Conservation (phyloP, 2,888 invertebrate genomes). For the Platycheirus rosarum region DNA sequence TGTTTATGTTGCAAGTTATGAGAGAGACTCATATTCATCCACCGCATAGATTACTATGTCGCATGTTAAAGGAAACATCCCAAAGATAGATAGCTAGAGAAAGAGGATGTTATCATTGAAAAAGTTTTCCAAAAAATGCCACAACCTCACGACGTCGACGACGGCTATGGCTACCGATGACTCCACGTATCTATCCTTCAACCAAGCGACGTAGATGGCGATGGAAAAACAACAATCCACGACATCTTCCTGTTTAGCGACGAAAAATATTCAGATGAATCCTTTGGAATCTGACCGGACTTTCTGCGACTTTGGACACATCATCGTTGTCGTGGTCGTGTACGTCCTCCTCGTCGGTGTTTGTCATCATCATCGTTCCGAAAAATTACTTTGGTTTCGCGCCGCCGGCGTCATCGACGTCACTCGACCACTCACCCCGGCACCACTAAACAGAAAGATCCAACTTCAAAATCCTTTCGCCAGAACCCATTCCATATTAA, state of each 20-base stretch:
- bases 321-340: constrained; percentile 18
- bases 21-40: constrained; percentile 42
- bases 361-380: constrained; percentile 50
- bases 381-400: constrained; percentile 68
- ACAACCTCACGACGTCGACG: constrained; percentile 28
- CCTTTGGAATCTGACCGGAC: constrained; percentile 65
- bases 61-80: constrained; percentile 60
- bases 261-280: constrained; percentile 63
- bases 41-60: constrained; percentile 63
- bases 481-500: constrained; percentile 5
- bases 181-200: background rate
- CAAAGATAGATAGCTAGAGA: background rate
- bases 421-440: background rate
- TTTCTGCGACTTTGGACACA: constrained; percentile 59
- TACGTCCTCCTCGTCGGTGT: constrained; percentile 5
- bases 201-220: constrained; percentile 11
- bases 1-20: constrained; percentile 55
- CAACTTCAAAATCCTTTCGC: constrained; percentile 46
- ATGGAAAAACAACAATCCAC: constrained; percentile 60
- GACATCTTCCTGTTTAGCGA: constrained; percentile 67
- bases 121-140: constrained; percentile 57
- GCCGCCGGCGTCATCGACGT: constrained; percentile 61
- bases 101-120: constrained; percentile 69
- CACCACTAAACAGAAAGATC: constrained; percentile 10
- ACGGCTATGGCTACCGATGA: background rate